Conservation (phyloP, 2,888 invertebrate genomes). For the Eucriotettix oculatus region DNA sequence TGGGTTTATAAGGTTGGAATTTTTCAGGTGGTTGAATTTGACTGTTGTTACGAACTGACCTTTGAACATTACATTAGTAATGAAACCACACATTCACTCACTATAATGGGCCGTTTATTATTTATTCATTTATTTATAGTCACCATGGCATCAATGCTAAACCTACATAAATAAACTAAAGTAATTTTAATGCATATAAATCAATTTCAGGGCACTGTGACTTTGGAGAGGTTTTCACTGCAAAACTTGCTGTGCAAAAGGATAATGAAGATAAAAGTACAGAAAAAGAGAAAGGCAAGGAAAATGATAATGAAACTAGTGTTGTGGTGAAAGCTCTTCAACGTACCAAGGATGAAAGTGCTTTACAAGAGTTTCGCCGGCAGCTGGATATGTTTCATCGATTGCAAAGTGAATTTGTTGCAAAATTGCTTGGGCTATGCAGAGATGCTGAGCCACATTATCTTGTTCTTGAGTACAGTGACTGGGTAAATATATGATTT, state of each 20-base stretch:
- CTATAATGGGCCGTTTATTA: too few species aligned
- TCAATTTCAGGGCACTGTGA: constrained; percentile 58
- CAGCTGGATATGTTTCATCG: constrained; percentile 76
- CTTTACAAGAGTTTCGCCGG: constrained; percentile 68
- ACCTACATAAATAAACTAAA: too few species aligned
- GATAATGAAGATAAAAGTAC: constrained; percentile 19
- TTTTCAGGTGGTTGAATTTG: too few species aligned
- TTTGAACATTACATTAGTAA: too few species aligned
- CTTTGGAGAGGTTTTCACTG: constrained; percentile 80
- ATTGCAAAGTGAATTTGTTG: constrained; percentile 67
- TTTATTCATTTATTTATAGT: too few species aligned
- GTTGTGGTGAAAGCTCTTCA: constrained; percentile 64
- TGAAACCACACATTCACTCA: too few species aligned
- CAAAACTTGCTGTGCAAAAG: constrained; percentile 37
- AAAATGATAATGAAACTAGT: constrained; percentile 20
- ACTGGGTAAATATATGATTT: constrained; percentile 50
- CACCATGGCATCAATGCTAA: too few species aligned
- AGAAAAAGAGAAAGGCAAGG: constrained; percentile 24
- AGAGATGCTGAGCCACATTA: constrained; percentile 73
- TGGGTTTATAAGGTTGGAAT: too few species aligned
- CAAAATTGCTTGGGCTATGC: constrained; percentile 63
- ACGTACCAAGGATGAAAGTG: constrained; percentile 58
- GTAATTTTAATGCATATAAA: too few species aligned
- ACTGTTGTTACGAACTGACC: too few species aligned
- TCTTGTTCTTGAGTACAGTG: constrained; percentile 78